Evolutionary conservation across 2,888 invertebrate genomes (phyloP), one percentile per base, ranked within the genome.

Genomic region (Heliconius cydno): DNA sequence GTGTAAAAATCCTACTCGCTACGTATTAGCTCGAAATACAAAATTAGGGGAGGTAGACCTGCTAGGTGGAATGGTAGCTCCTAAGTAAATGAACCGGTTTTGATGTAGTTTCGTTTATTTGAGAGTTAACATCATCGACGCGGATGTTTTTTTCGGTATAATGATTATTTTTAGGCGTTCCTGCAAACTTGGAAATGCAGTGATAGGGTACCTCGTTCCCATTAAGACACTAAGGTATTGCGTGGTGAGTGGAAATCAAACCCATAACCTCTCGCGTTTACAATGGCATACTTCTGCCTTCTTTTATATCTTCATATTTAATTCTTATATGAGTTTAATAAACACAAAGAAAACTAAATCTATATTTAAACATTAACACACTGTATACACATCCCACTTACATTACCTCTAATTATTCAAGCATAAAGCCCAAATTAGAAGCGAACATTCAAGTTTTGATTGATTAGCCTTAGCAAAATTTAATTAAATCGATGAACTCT

Each of bases 401-500:
- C 60, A 77, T 77, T 71, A 77, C 57, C 63, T 71, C 30, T 28
- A 71, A 71, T 71, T 65, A 78, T 52, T 73, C 78, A 46, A 66
- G 78, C 78, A 66, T 73, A 73, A 78, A 73, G 66, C 41, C 65
- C 66, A 66, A 77, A 72, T 78, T 78, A 73, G 63, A 77, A 73
- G 71, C 73, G 77, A 77, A 63, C 78, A 63, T 57, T 72, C 72
- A 41, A 80, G 71, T 75, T 81, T 83, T 84, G 84, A 84, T 84
- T 83, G 83, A 82, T 84, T 82, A 84, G 82, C 81, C 77, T 80
- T 82, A 78, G 79, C 73, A 82, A 81, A 85, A 87, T 87, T 86
- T 83, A 85, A 87, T 87, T 84, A 86, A 86, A 86, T 85, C 86
- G 84, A 85, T 86, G 84, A 85, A 88, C 88, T 87, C 84, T 80